A percentile compares a stretch with the other conserved stretches of the same genome.
Evolutionary conservation across 1,140 invertebrate genomes (phyloP).

Genomic region (Leucophenga varia): DNA sequence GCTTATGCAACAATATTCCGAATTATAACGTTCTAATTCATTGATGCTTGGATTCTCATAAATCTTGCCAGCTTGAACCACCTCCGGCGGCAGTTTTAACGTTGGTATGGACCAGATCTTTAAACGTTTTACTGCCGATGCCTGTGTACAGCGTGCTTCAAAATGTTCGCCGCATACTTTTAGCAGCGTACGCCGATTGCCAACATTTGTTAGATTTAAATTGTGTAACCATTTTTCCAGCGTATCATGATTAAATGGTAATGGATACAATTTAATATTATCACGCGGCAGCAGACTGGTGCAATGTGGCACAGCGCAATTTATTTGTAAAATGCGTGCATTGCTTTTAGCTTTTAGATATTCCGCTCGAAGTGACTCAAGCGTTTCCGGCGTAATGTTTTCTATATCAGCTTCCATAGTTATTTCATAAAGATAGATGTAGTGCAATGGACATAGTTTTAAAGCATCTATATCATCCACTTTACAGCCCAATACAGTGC

Average conservation of each 20-base stretch:
- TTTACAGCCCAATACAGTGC: slow-evolving; percentile 8
- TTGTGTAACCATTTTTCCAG: slow-evolving; percentile 40
- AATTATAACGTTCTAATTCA: slow-evolving; percentile 17
- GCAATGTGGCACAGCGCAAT: slow-evolving; percentile 28
- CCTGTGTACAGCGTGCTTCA: slow-evolving; percentile 22
- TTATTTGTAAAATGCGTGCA: slow-evolving; percentile 20
- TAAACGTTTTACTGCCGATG: slow-evolving; percentile 14
- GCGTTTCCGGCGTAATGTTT: neutral
- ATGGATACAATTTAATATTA: slow-evolving; percentile 20
- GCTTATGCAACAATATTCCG: neutral
- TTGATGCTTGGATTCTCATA: slow-evolving; percentile 27
- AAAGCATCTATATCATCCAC: neutral
- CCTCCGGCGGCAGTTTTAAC: slow-evolving; percentile 19
- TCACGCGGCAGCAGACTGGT: slow-evolving; percentile 24
- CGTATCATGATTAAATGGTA: slow-evolving; percentile 28
- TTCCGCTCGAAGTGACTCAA: slow-evolving; percentile 12
- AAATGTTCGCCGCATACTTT: slow-evolving; percentile 39
- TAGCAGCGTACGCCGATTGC: slow-evolving; percentile 30
- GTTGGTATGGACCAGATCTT: slow-evolving; percentile 37
- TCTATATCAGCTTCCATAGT: too few species aligned
- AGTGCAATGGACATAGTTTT: slow-evolving; percentile 30
- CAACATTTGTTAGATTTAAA: slow-evolving; percentile 21
- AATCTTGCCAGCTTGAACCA: neutral
- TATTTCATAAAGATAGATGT: slow-evolving; percentile 26
- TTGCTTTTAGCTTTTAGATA: slow-evolving; percentile 20